phyloP scores from a whole-genome alignment of 2,113 vertebrate species.

The Symphodus melops region DNA sequence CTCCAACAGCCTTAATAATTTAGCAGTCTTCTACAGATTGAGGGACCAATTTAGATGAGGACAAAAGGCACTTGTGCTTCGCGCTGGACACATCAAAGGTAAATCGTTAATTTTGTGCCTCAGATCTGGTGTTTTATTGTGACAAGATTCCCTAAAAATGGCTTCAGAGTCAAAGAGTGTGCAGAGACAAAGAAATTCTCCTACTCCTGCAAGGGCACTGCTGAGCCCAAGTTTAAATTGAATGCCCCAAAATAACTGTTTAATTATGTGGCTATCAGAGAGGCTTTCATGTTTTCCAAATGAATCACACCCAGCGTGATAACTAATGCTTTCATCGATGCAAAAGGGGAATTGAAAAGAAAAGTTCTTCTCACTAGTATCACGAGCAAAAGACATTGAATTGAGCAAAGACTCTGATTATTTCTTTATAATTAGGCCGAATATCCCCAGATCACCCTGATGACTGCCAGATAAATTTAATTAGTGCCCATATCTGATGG shows the following conservation, averaged over 20 bases:
- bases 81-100: constrained; percentile 68
- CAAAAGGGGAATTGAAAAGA: constrained; percentile 5
- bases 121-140: constrained; percentile 61
- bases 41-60: constrained; percentile 59
- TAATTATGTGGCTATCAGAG: constrained; percentile 78
- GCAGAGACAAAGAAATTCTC: constrained; percentile 67
- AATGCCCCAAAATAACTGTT: constrained; percentile 78
- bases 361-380: constrained; percentile 30
- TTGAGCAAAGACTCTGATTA: constrained; percentile 67
- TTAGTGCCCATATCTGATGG: constrained; percentile 51
- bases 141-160: constrained; percentile 66
- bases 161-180: constrained; percentile 62
- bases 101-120: constrained; percentile 60
- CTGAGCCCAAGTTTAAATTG: constrained; percentile 74
- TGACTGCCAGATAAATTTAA: constrained; percentile 72
- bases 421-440: constrained; percentile 63
- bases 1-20: constrained; percentile 60
- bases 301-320: constrained; percentile 63
- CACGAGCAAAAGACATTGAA: constrained; percentile 53
- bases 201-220: constrained; percentile 66
- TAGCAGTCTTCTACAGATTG: constrained; percentile 34
- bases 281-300: constrained; percentile 78
- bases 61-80: constrained; percentile 59
- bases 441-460: constrained; percentile 62
- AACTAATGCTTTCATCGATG: constrained; percentile 68